These are phyloP conservation scores for Chrysaora quinquecirrha DNA, from an alignment of 30 jellyfish, hydroid and myxozoan genomes.

Conservation along the genomic window DNA sequence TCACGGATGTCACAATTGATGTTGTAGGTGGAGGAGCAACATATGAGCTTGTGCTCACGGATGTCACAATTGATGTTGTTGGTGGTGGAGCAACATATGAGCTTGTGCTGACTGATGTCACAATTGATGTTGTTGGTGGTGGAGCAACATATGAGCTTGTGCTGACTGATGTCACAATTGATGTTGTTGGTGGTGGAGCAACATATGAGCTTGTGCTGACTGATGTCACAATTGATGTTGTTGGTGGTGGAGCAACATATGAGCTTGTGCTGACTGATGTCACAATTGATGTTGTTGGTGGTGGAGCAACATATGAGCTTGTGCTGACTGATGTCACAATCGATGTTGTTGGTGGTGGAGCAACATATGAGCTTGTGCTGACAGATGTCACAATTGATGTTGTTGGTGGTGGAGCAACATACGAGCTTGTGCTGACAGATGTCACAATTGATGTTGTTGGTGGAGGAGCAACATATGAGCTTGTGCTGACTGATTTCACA, in stretches of 20 bases:
- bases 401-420: conserved; percentile 30
- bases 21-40: neutral
- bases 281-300: neutral
- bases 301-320: neutral
- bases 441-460: neutral
- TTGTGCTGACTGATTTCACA: neutral
- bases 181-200: conserved; percentile 1
- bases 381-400: neutral
- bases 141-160: neutral
- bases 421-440: neutral
- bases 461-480: neutral
- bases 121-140: neutral
- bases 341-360: conserved; percentile 2
- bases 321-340: neutral
- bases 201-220: neutral
- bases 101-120: neutral
- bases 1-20: neutral
- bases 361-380: neutral
- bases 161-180: neutral
- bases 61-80: neutral
- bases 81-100: neutral
- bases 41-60: neutral
- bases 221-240: neutral
- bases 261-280: neutral
- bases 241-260: neutral